Conservation (phyloP, 2,888 invertebrate species). For the Ceriagrion tenellum region DNA sequence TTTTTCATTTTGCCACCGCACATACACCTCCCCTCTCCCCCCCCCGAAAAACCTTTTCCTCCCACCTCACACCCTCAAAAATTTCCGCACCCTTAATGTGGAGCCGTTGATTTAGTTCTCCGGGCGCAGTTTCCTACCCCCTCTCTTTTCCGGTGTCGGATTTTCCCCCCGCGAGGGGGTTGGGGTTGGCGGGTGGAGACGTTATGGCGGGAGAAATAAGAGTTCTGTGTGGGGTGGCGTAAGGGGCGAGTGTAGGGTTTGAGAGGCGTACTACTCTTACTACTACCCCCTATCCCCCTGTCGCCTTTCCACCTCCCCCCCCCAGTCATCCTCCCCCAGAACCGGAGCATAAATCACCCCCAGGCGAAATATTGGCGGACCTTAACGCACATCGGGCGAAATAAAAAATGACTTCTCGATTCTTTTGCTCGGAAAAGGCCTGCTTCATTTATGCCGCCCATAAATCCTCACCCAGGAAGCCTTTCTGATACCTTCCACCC, state of each 20-base stretch:
- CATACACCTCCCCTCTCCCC: not conserved
- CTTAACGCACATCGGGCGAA: slow-evolving; percentile 47
- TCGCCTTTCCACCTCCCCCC: not conserved
- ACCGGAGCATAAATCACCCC: slow-evolving; percentile 26
- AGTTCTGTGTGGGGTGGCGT: not conserved
- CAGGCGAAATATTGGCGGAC: slow-evolving; percentile 60
- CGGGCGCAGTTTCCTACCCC: not conserved
- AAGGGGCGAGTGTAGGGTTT: not conserved
- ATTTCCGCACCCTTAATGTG: not conserved
- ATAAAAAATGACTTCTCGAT: slow-evolving; percentile 55
- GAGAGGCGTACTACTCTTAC: not conserved
- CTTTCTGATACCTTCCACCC: slow-evolving; percentile 28
- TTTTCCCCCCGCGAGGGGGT: not conserved
- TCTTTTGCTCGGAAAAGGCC: slow-evolving; percentile 38
- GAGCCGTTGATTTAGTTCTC: slow-evolving; percentile 50
- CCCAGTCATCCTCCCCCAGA: not conserved
- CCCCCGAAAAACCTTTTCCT: not conserved
- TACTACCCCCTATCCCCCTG: not conserved
- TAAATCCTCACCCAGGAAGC: slow-evolving; percentile 52
- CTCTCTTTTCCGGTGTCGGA: slow-evolving; percentile 10
- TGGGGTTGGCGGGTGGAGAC: not conserved
- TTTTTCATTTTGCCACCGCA: slow-evolving; percentile 20
- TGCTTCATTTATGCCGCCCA: slow-evolving; percentile 44
- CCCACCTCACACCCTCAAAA: not conserved
- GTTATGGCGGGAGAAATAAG: not conserved